Conservation (phyloP, 2,888 invertebrate species). For the Exocentrus adspersus region DNA sequence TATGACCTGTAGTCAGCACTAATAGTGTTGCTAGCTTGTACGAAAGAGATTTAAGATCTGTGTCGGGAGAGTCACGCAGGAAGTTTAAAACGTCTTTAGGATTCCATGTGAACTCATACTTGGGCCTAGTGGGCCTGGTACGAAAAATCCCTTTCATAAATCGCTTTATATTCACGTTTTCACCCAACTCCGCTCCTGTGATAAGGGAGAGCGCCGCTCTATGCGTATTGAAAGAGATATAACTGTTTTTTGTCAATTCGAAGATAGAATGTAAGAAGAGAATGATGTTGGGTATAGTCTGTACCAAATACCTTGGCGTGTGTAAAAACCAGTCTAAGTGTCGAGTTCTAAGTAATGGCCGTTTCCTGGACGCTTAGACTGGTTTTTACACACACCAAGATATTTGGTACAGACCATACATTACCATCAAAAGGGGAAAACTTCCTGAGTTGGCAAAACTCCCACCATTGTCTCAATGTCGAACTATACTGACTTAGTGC, state of each 20-base stretch:
- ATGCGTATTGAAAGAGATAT: slow-evolving; percentile 24
- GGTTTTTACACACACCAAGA: no score
- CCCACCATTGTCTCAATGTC: neutral
- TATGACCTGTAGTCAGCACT: neutral
- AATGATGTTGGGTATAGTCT: no score
- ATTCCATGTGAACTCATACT: neutral
- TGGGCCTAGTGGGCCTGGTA: neutral
- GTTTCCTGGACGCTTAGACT: no score
- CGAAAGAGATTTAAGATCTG: neutral
- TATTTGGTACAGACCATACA: no score
- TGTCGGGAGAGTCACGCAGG: neutral
- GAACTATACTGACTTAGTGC: neutral
- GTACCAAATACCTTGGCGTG: no score
- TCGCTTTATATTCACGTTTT: neutral
- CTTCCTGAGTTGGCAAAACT: neutral
- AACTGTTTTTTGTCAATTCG: neutral
- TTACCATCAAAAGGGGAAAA: neutral
- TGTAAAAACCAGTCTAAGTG: no score
- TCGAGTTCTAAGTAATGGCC: no score
- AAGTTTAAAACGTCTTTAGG: neutral
- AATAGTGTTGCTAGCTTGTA: neutral
- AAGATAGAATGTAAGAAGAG: slow-evolving; percentile 19
- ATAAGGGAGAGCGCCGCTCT: slow-evolving; percentile 28
- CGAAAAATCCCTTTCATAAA: neutral
- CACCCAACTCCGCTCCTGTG: slow-evolving; percentile 8